Base-by-base conservation (phyloP, 2,888 invertebrate species). In the Fissipunctia ypsillon region DNA sequence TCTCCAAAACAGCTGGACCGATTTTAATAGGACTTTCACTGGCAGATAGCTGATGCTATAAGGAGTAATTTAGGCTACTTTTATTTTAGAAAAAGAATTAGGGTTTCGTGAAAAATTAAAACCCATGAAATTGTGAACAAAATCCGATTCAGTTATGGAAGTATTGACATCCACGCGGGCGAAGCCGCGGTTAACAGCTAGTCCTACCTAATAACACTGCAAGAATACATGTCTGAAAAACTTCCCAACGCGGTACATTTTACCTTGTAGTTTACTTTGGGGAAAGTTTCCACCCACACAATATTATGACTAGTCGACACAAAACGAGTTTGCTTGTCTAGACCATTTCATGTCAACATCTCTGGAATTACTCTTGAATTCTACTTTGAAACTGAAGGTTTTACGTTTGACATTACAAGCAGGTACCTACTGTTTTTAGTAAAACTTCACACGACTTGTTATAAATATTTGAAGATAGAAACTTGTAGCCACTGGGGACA, bases 341-440 rank as follows among this genome's bases (percentile, higher is more conserved):
- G 60, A 56, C 38, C 35, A 70, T 50, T 76, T 64, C 14, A 50
- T 67, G 54, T 65, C 52, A 41, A 65, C 68, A 68, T 68, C 45
- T 52, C 54, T 38, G 6, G 45, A 65, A 81, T 76, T 19, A 57
- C 68, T 65, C 19, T 41, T 41, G 59, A 72, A 65, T 59, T 80
- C 38, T 56, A 81, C 69, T 63, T 66, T 54, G 31, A 35, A 68
- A 61, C 41, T 54, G 6, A 45, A 56, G 31, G 22, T 69, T 79
- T 56, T 50, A 43, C n/a, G 10, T 74, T 61, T 66, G n/a, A 16
- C n/a, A 22, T 52, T 41, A 61, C 43, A 63, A 67, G 45, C 60
- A 19, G 28, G 16, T 25, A n/a, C 12, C 16, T 52, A 38, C 61
- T 38, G 28, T 63, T 76, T 76, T 54, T 25, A 54, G n/a, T 28